Base-by-base conservation (phyloP, 2,888 invertebrate genomes). In the Tryphoninae sp. region DNA sequence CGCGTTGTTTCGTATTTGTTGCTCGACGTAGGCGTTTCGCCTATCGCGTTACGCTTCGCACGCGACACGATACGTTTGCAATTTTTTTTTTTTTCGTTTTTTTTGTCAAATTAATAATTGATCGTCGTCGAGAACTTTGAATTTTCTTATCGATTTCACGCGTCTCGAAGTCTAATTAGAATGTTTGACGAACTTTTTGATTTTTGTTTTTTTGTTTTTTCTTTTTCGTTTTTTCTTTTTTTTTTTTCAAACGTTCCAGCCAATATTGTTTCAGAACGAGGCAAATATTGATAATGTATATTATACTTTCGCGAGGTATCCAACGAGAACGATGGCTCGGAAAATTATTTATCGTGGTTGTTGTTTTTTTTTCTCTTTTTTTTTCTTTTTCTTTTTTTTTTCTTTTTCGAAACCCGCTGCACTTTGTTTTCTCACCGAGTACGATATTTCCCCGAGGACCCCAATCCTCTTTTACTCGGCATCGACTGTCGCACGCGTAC, bases 371-470 rank as follows among this genome's bases (percentile, higher is more conserved):
- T 19, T 19, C 1, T 19, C 19, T 19, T 19, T 1, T 19, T 19
- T 19, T 19, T 19, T 19, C 19, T 19, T 19, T 1, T 19, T 19
- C 1, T 19, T 19, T 19, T 19, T 19, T 19, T 26, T 26, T 26
- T 26, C 11, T 68, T 55, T 64, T 53, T 33, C 42, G 19, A 78
- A n/a, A 55, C 78, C 33, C 19, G 11, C 22, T 61, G 23, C 33
- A 23, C 40, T 59, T 69, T 59, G 61, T 62, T 78, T 64, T 64
- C 40, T 51, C 58, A 42, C n/a, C 64, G 33, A 62, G 69, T 67
- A 61, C 69, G 49, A 59, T 80, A 80, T 80, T 80, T 80, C 75
- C 80, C 80, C 59, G 65, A 75, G 74, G 80, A 65, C 64, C 67
- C 9, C 53, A 40, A 23, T 9, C 55, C 26, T 42, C 23, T 7